A percentile compares a stretch with the other conserved stretches of the same genome.
Conservation (phyloP, 2,888 invertebrate species). For the Azorinus chamasolen region DNA sequence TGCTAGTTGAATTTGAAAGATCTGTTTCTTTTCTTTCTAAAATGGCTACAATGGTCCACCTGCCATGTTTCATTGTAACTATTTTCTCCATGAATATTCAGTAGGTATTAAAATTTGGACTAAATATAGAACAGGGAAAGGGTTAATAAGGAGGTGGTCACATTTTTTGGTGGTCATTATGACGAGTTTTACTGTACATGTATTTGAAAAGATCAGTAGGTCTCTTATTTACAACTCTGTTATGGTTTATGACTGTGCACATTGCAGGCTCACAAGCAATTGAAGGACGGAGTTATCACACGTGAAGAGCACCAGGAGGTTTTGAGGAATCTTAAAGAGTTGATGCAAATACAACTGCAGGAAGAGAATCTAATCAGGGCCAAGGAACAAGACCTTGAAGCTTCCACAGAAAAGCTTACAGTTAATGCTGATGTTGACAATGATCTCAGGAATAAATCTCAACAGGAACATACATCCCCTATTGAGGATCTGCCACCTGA, state of each 20-base stretch:
- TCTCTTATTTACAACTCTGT: too few species aligned
- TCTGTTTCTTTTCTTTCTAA: too few species aligned
- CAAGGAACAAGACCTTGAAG: neutral
- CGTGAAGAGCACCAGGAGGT: constrained; percentile 82
- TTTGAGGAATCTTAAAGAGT: constrained; percentile 78
- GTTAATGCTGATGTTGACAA: neutral
- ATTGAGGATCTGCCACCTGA: constrained; percentile 28
- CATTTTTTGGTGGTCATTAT: neutral
- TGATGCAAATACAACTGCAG: constrained; percentile 54
- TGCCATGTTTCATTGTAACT: too few species aligned
- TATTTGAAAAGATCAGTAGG: neutral
- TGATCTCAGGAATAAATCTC: neutral
- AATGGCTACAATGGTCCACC: too few species aligned
- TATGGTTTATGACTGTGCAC: constrained; percentile 78
- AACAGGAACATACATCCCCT: neutral
- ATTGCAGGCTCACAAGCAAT: constrained; percentile 91
- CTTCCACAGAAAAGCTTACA: too few species aligned
- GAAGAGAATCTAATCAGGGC: constrained; percentile 35
- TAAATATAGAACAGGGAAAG: too few species aligned
- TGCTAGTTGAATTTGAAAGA: too few species aligned
- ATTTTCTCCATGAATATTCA: too few species aligned
- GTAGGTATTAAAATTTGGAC: too few species aligned
- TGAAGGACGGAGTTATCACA: constrained; percentile 89
- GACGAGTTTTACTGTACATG: neutral
- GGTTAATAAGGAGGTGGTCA: too few species aligned